Percentiles rank a stretch among this genome's conserved stretches.
phyloP scores from a whole-genome alignment of 2,797 vertebrate species.

The Phrynocephalus guinanensis region DNA sequence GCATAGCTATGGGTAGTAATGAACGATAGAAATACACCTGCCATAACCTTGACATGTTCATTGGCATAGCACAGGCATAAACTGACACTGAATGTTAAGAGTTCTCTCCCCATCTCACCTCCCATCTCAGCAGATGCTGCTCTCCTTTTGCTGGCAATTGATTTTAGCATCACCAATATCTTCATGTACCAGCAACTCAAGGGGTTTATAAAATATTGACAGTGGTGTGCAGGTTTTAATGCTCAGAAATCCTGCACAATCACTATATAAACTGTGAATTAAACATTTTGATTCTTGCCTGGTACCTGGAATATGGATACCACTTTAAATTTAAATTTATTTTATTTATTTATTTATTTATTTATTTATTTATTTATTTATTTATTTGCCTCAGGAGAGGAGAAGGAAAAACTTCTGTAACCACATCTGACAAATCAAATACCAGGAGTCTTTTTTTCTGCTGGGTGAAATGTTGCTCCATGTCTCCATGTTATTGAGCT shows the following conservation, averaged over 20 bases:
- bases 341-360: no score
- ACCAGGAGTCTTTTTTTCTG: constrained; percentile 64
- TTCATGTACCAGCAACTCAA: constrained; percentile 62
- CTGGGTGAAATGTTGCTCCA: constrained; percentile 65
- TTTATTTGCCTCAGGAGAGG: constrained; percentile 41
- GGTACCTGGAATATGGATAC: constrained; percentile 6
- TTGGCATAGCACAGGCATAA: neutral
- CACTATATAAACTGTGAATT: constrained; percentile 66
- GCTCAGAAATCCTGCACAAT: constrained; percentile 48
- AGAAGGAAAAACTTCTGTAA: constrained; percentile 36
- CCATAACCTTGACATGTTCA: neutral
- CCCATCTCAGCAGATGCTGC: constrained; percentile 36
- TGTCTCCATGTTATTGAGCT: constrained; percentile 53
- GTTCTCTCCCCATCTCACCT: neutral
- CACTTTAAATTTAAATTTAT: no score
- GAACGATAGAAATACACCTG: neutral
- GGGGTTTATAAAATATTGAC: constrained; percentile 72
- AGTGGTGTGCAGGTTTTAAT: constrained; percentile 46
- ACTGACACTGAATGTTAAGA: neutral
- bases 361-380: no score
- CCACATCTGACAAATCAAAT: constrained; percentile 65
- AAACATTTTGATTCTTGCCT: constrained; percentile 54
- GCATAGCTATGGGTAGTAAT: neutral
- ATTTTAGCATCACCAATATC: constrained; percentile 61
- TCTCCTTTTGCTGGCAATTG: neutral